These are phyloP conservation scores for Monopis laevigella DNA, from an alignment of 2,888 invertebrate genomes.

Conservation along the genomic window DNA sequence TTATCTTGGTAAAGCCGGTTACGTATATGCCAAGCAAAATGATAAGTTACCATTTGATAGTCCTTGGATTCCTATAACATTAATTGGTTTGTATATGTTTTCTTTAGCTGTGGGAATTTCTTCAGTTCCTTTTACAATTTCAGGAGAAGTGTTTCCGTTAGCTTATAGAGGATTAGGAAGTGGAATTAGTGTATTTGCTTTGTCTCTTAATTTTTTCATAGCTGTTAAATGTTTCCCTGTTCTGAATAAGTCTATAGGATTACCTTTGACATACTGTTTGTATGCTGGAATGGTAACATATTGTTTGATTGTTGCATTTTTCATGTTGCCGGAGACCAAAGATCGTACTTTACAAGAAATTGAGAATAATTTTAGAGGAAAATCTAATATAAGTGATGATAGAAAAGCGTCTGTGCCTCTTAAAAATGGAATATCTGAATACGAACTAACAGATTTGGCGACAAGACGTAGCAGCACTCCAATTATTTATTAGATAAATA, in stretches of 20 bases:
- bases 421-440: neutral
- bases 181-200: slow-evolving; percentile 69
- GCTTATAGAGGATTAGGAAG: slow-evolving; percentile 71
- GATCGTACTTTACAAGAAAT: slow-evolving; percentile 73
- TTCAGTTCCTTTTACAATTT: slow-evolving; percentile 76
- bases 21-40: slow-evolving; percentile 44
- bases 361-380: slow-evolving; percentile 61
- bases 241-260: slow-evolving; percentile 57
- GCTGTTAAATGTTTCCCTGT: slow-evolving; percentile 73
- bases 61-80: slow-evolving; percentile 55
- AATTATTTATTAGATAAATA: slow-evolving; percentile 38
- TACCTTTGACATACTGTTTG: slow-evolving; percentile 66
- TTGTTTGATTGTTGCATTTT: slow-evolving; percentile 61
- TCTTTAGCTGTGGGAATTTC: slow-evolving; percentile 69
- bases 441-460: slow-evolving; percentile 1
- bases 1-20: slow-evolving; percentile 62
- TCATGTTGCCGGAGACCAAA: slow-evolving; percentile 74
- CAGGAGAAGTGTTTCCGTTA: slow-evolving; percentile 75
- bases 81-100: slow-evolving; percentile 65
- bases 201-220: slow-evolving; percentile 71
- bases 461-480: slow-evolving; percentile 40
- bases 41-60: slow-evolving; percentile 34
- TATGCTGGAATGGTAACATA: slow-evolving; percentile 66
- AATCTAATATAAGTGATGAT: neutral
- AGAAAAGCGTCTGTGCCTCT: slow-evolving; percentile 9